Percentiles rank a stretch among this genome's conserved stretches.
These are phyloP conservation scores for Atherinomorus stipes DNA, from an alignment of 2,113 vertebrate species.

Conservation along the genomic window DNA sequence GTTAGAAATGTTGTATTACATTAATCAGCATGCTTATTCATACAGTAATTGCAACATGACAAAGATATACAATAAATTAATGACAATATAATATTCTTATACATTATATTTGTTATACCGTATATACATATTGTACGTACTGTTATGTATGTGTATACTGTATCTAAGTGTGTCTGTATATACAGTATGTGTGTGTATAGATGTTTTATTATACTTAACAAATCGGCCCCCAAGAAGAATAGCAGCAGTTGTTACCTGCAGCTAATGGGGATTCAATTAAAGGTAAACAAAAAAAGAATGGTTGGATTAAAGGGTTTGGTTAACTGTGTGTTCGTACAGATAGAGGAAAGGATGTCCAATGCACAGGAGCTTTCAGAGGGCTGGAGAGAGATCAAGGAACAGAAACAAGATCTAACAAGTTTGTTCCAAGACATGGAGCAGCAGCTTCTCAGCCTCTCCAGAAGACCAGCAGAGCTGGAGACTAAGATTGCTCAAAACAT, in stretches of 20 bases:
- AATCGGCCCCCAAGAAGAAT: too few species aligned
- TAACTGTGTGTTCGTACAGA: slow-evolving; percentile 75
- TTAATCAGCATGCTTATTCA: background rate
- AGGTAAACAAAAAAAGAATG: background rate
- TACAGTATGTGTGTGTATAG: too few species aligned
- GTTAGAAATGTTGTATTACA: background rate
- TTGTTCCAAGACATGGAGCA: slow-evolving; percentile 93
- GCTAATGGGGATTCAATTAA: too few species aligned
- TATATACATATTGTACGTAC: too few species aligned
- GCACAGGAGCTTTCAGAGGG: slow-evolving; percentile 90
- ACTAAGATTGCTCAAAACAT: slow-evolving; percentile 93
- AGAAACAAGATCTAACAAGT: slow-evolving; percentile 90
- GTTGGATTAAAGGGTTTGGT: background rate
- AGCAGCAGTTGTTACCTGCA: too few species aligned
- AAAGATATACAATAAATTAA: background rate
- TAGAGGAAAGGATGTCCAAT: slow-evolving; percentile 90
- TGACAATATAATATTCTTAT: background rate
- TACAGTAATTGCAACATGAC: background rate
- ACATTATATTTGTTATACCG: background rate
- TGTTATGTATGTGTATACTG: too few species aligned
- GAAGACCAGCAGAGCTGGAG: slow-evolving; percentile 91
- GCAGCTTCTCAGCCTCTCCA: slow-evolving; percentile 92
- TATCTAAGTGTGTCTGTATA: too few species aligned
- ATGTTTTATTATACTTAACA: too few species aligned
- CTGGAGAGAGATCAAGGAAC: slow-evolving; percentile 94